These are phyloP conservation scores for Unio pictorum DNA, from an alignment of 2,888 invertebrate genomes.

Conservation along the genomic window DNA sequence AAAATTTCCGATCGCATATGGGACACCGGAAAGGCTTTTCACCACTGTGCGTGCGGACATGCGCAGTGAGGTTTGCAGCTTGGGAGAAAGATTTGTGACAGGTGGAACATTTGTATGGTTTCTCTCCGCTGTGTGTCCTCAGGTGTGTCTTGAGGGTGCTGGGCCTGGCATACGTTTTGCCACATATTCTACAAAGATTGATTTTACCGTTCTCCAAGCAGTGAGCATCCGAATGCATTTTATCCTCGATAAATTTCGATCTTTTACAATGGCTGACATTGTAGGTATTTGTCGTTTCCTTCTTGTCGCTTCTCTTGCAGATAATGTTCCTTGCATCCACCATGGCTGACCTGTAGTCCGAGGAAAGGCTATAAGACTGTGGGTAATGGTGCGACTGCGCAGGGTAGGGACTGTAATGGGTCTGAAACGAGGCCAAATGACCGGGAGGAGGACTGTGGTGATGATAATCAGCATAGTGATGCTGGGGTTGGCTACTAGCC, in stretches of 20 bases:
- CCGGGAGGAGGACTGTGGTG: constrained; percentile 47
- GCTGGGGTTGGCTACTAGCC: constrained; percentile 34
- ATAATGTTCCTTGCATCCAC: constrained; percentile 46
- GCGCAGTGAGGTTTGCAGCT: constrained; percentile 98
- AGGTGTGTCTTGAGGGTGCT: constrained; percentile 97
- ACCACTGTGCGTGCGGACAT: constrained; percentile 95
- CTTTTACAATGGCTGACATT: constrained; percentile 45
- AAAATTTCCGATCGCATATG: constrained; percentile 96
- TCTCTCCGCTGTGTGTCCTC: constrained; percentile 95
- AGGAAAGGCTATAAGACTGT: constrained; percentile 45
- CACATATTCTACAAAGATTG: constrained; percentile 94
- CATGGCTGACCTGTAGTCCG: constrained; percentile 48
- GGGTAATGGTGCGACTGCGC: constrained; percentile 38
- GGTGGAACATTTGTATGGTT: constrained; percentile 79
- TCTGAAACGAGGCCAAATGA: constrained; percentile 37
- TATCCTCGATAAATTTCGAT: constrained; percentile 48
- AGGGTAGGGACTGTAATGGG: constrained; percentile 38
- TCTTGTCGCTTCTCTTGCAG: constrained; percentile 56
- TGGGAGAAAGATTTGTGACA: constrained; percentile 98
- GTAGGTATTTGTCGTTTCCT: constrained; percentile 47
- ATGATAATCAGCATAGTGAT: constrained; percentile 31
- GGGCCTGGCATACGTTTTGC: constrained; percentile 95
- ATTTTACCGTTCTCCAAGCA: constrained; percentile 45
- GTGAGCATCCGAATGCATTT: constrained; percentile 25
- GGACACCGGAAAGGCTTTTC: constrained; percentile 99